Evolutionary conservation across 2,113 vertebrate species (phyloP).

Genomic region (Zootoca vivipara): DNA sequence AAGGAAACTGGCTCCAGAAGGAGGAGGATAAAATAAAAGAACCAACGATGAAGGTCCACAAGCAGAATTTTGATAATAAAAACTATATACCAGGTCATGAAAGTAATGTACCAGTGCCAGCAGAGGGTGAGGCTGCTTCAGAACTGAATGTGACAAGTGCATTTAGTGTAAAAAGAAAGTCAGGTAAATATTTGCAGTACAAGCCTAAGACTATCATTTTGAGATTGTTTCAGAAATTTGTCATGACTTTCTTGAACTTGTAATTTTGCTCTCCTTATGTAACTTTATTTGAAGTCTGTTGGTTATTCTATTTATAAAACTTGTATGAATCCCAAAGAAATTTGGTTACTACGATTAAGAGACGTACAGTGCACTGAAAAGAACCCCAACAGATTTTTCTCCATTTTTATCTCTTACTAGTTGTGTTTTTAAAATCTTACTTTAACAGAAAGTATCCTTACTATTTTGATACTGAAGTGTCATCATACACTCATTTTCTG

Average conservation of each 20-base stretch:
- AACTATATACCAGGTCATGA: not conserved
- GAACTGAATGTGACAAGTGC: conserved; percentile 4
- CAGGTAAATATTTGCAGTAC: conserved; percentile 40
- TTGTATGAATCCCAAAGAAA: not conserved
- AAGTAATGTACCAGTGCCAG: not conserved
- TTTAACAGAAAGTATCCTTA: no score
- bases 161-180: not conserved
- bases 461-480: no score
- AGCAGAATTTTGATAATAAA: not conserved
- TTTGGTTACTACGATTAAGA: no score
- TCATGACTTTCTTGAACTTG: not conserved
- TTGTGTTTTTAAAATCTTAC: no score
- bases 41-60: fast-evolving
- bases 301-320: not conserved
- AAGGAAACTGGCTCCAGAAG: fast-evolving
- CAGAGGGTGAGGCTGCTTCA: not conserved
- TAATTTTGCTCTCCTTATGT: not conserved
- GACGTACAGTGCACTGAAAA: not conserved
- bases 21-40: fast-evolving
- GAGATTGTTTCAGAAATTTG: not conserved
- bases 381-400: not conserved
- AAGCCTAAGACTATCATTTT: not conserved
- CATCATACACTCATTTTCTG: no score
- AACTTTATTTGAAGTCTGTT: not conserved
- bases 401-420: no score